A percentile compares a stretch with the other conserved stretches of the same genome.
phyloP scores from a whole-genome alignment of 1,140 invertebrate genomes.

The Listronotus oregonensis region DNA sequence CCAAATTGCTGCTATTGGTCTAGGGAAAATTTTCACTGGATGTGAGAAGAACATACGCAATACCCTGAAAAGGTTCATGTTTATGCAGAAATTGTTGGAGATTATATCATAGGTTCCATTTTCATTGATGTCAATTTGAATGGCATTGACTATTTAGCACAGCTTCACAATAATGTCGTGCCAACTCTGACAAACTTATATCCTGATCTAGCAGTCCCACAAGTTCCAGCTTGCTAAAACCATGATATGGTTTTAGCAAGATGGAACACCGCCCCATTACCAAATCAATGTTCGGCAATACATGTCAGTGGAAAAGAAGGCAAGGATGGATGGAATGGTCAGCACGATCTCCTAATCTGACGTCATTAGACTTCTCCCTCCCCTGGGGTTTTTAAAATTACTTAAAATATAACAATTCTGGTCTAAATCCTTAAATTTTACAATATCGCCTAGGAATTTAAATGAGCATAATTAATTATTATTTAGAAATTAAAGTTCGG shows the following conservation, averaged over 20 bases:
- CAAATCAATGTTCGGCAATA: no score
- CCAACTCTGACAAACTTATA: slow-evolving; percentile 33
- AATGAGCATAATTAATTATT: no score
- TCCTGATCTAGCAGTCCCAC: slow-evolving; percentile 26
- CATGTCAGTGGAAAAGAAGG: slow-evolving; percentile 31
- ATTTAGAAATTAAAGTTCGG: no score
- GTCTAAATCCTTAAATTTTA: no score
- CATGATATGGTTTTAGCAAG: no score
- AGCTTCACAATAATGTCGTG: slow-evolving; percentile 22
- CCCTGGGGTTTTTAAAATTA: no score
- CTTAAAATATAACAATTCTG: no score
- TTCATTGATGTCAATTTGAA: slow-evolving; percentile 35
- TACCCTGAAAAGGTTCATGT: slow-evolving; percentile 29
- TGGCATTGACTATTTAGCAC: slow-evolving; percentile 34
- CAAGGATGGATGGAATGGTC: slow-evolving; percentile 27
- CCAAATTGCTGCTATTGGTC: slow-evolving; percentile 35
- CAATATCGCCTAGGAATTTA: no score
- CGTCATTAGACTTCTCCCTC: slow-evolving; percentile 27
- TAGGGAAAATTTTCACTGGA: slow-evolving; percentile 35
- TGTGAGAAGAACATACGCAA: slow-evolving; percentile 31
- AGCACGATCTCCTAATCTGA: slow-evolving; percentile 30
- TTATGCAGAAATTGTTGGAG: slow-evolving; percentile 27
- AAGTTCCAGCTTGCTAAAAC: no score
- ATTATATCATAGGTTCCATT: slow-evolving; percentile 28
- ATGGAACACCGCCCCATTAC: no score